phyloP scores from a whole-genome alignment of 2,797 vertebrate genomes.

The Acipenser transmontanus region DNA sequence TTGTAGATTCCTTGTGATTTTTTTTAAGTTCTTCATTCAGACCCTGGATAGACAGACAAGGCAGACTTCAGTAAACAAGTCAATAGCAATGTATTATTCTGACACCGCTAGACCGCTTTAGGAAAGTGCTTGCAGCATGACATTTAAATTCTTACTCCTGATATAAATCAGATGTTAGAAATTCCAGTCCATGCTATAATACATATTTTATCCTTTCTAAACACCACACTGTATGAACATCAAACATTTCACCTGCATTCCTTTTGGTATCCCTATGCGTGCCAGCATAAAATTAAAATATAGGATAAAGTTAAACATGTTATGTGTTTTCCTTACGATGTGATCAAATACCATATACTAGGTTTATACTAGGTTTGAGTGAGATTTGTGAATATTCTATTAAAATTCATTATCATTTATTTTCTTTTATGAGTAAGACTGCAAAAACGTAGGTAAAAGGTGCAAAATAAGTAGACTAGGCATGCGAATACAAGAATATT shows the following conservation, averaged over 20 bases:
- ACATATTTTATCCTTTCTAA: slow-evolving; percentile 44
- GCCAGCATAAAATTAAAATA: slow-evolving; percentile 49
- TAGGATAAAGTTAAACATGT: slow-evolving; percentile 22
- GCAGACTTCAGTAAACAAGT: slow-evolving; percentile 43
- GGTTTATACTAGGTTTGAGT: too few species aligned
- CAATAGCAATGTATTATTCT: slow-evolving; percentile 52
- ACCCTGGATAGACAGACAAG: slow-evolving; percentile 37
- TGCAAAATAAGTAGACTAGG: too few species aligned
- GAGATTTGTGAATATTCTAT: too few species aligned
- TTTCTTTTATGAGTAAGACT: too few species aligned
- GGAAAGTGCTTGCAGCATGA: slow-evolving; percentile 49
- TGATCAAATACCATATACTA: neutral
- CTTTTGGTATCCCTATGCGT: slow-evolving; percentile 32
- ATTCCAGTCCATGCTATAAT: slow-evolving; percentile 59
- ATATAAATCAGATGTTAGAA: slow-evolving; percentile 65
- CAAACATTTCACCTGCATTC: slow-evolving; percentile 57
- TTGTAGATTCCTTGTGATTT: slow-evolving; percentile 37
- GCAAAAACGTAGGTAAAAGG: too few species aligned
- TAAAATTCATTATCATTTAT: too few species aligned
- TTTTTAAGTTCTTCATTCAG: slow-evolving; percentile 35
- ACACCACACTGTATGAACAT: slow-evolving; percentile 40
- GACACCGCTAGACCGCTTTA: slow-evolving; percentile 48
- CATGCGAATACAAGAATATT: too few species aligned
- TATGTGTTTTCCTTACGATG: slow-evolving; percentile 23
- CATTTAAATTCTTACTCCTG: slow-evolving; percentile 54